Evolutionary conservation across 2,888 invertebrate genomes (phyloP).

Genomic region (Phorcus lineatus): DNA sequence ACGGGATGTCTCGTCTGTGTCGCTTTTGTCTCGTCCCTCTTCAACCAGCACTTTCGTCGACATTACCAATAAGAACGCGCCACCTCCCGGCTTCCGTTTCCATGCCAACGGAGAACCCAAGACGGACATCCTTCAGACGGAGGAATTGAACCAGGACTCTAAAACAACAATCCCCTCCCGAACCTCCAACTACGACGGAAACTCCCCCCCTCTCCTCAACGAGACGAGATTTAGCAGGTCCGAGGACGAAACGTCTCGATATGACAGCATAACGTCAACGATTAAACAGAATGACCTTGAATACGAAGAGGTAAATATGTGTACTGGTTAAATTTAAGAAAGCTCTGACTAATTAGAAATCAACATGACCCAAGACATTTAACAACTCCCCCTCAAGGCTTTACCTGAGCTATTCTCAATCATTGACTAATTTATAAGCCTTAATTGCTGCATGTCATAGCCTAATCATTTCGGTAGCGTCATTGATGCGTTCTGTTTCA

Average conservation of each 20-base stretch:
- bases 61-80: slow-evolving; percentile 33
- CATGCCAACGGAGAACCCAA: slow-evolving; percentile 53
- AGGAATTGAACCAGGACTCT: not conserved
- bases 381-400: no score
- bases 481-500: no score
- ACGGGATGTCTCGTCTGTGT: not conserved
- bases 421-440: no score
- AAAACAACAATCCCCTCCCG: not conserved
- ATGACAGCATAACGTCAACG: not conserved
- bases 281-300: not conserved
- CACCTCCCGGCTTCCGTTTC: slow-evolving; percentile 57
- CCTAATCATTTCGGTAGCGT: no score
- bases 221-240: no score
- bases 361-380: no score
- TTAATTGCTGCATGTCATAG: no score
- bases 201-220: no score
- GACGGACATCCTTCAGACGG: not conserved
- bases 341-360: no score
- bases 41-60: not conserved
- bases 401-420: no score
- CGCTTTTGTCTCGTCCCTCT: not conserved
- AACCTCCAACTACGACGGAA: not conserved
- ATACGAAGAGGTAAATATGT: not conserved
- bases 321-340: no score
- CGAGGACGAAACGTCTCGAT: not conserved